A percentile compares a stretch with the other conserved stretches of the same genome.
Evolutionary conservation across 2,113 vertebrate genomes (phyloP).

Genomic region (Paralichthys olivaceus): DNA sequence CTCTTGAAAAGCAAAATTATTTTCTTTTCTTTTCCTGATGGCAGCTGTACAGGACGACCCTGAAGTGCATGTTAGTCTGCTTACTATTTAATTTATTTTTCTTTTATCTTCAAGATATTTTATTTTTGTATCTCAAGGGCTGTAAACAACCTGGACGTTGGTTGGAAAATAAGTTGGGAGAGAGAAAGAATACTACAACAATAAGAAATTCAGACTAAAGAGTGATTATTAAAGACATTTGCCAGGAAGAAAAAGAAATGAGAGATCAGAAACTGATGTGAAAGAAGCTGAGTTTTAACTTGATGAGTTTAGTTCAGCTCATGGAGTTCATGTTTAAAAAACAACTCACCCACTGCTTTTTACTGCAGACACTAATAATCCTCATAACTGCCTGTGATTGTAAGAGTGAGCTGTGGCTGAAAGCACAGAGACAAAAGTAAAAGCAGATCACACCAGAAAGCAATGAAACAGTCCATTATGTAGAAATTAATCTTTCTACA

Average conservation of each 20-base stretch:
- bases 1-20: too few species aligned
- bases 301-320: slow-evolving; percentile 28
- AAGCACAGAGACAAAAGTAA: slow-evolving; percentile 6
- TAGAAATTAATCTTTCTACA: slow-evolving; percentile 6
- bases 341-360: slow-evolving; percentile 1
- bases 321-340: slow-evolving; percentile 20
- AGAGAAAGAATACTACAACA: too few species aligned
- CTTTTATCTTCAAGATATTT: too few species aligned
- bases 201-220: slow-evolving; percentile 7
- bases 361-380: background rate
- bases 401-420: background rate
- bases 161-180: too few species aligned
- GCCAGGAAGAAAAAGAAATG: slow-evolving; percentile 27
- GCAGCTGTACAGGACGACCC: too few species aligned
- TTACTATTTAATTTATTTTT: too few species aligned
- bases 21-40: too few species aligned
- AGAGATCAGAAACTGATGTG: slow-evolving; percentile 21
- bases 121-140: too few species aligned
- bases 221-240: slow-evolving; percentile 35
- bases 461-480: slow-evolving; percentile 15
- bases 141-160: too few species aligned
- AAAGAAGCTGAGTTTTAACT: slow-evolving; percentile 30
- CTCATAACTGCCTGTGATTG: background rate
- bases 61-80: too few species aligned
- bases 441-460: background rate